Conservation (phyloP, 2,888 invertebrate genomes). For the Apamea epomidion region DNA sequence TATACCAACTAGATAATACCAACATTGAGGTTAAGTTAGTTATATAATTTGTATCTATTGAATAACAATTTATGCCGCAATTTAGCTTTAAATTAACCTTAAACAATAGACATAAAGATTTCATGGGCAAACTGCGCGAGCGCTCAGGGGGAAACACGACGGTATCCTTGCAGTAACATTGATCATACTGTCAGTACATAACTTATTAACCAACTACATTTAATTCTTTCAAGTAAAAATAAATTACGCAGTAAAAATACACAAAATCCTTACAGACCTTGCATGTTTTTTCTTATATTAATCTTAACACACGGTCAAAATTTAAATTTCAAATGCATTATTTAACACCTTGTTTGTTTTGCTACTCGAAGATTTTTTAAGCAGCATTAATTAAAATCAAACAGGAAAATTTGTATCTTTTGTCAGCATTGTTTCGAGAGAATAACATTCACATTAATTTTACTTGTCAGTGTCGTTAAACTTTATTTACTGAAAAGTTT, state of each 20-base stretch:
- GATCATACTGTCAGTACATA: slow-evolving; percentile 52
- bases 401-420: not conserved
- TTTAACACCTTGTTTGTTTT: slow-evolving; percentile 43
- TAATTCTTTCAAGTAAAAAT: slow-evolving; percentile 28
- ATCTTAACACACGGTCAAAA: slow-evolving; percentile 54
- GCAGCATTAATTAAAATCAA: slow-evolving; percentile 29
- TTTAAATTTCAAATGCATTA: slow-evolving; percentile 53
- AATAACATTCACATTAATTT: slow-evolving; percentile 29
- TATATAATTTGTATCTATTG: slow-evolving; percentile 32
- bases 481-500: not conserved
- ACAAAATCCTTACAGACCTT: slow-evolving; percentile 40
- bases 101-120: slow-evolving; percentile 53
- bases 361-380: slow-evolving; percentile 28
- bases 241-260: slow-evolving; percentile 30
- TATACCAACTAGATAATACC: slow-evolving; percentile 12
- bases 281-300: slow-evolving; percentile 32
- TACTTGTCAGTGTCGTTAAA: slow-evolving; percentile 30
- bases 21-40: slow-evolving; percentile 36
- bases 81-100: slow-evolving; percentile 54
- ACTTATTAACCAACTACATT: slow-evolving; percentile 46
- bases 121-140: slow-evolving; percentile 51
- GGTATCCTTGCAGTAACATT: slow-evolving; percentile 50
- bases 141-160: slow-evolving; percentile 67
- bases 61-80: slow-evolving; percentile 38
- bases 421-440: not conserved